phyloP scores from a whole-genome alignment of 2,113 vertebrate genomes.

The Synchiropus splendidus region DNA sequence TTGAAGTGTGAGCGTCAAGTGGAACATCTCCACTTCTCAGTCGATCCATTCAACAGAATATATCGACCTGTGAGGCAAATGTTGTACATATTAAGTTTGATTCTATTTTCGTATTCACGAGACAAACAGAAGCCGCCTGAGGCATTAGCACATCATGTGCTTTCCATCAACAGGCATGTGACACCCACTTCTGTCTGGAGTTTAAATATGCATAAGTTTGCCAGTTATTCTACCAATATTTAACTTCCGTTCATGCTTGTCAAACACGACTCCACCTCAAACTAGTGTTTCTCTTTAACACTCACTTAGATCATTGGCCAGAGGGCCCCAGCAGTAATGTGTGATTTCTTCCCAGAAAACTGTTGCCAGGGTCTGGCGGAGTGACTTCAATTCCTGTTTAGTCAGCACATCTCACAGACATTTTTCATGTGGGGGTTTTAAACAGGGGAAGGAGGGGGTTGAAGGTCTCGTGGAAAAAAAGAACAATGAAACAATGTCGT shows the following conservation, averaged over 20 bases:
- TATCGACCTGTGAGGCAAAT: too few species aligned
- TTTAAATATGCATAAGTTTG: conserved; percentile 7
- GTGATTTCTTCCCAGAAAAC: conserved; percentile 11
- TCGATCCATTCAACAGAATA: too few species aligned
- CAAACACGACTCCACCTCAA: conserved; percentile 5
- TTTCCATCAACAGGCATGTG: too few species aligned
- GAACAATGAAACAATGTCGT: conserved; percentile 35
- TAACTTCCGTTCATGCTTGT: conserved; percentile 13
- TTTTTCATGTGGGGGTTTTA: conserved; percentile 12
- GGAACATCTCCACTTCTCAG: too few species aligned
- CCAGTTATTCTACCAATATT: conserved; percentile 24
- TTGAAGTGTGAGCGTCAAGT: too few species aligned
- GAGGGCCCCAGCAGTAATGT: conserved; percentile 2
- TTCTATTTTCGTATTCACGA: background rate
- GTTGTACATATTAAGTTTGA: background rate
- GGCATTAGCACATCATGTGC: conserved; percentile 29
- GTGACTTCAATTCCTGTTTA: conserved; percentile 15
- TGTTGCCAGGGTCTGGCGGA: conserved; percentile 9
- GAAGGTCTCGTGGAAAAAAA: conserved; percentile 14
- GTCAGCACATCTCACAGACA: conserved; percentile 22
- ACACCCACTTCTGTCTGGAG: conserved; percentile 9
- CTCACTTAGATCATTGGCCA: background rate
- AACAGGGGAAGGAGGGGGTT: conserved; percentile 6
- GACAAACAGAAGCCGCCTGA: conserved; percentile 12
- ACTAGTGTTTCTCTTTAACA: background rate